Evolutionary conservation across 2,888 invertebrate species (phyloP), one percentile per base, ranked within the genome.

Genomic region (Patella depressa): DNA sequence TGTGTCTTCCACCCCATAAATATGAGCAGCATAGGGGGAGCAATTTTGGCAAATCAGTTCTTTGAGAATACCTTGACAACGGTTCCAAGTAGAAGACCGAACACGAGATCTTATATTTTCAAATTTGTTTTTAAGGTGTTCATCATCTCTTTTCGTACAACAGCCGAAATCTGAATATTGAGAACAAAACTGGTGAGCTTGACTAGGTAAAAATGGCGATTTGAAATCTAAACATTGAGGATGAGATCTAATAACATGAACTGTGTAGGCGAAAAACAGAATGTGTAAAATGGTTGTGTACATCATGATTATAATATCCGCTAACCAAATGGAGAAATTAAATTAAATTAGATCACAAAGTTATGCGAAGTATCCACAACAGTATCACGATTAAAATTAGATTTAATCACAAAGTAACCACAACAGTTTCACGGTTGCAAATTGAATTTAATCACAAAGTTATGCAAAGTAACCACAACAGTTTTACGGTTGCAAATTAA

Each of bases 21-120:
- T 84, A 78, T 90, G 89, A 11, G 89, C 89, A 0, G 90, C 89
- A 76, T 89, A 90, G 1, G 91, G 91, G 0, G 89, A 90, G 78
- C 91, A 91, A 45, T 84, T 82, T 78, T 88, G 88, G 78, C 91
- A 91, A 12, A 90, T 72, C 15, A 90, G 74, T 19, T 86, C 85
- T 73, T 83, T 80, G 0, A 87, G 80, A 74, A 84, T 85, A 14
- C 79, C 72, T 3, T 82, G 75, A 79, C 90, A 90, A 9, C 71
- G 71, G 24, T 34, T 71, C 84, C 85, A 84, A 1, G 78, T 72
- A n/a, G n/a, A 45, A 14, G 65, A 24, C 9, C 78, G 54, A 11
- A 86, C 74, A 53, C 74, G 73, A 2, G 77, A 73, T 73, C 77
- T 24, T 45, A 89, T 75, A 34, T 73, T 65, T 5, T 79, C 72